These are phyloP conservation scores for Drosophila yakuba DNA, from an alignment of 1,140 invertebrate species.

Conservation along the genomic window DNA sequence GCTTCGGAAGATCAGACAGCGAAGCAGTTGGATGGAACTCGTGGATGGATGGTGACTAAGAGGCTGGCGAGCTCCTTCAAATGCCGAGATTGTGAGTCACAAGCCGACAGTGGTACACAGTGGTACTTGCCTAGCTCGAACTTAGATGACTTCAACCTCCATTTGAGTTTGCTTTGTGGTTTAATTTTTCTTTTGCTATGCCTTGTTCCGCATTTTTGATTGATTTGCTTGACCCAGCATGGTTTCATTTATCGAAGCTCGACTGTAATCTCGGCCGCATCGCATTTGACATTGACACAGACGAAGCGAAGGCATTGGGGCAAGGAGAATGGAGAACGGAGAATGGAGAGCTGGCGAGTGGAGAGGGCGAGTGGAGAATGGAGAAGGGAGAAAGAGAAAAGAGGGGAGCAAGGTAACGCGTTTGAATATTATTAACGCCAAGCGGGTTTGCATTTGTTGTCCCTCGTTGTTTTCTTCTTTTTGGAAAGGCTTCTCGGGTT, in stretches of 20 bases:
- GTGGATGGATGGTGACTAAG: slow-evolving; percentile 10
- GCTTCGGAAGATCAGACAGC: background rate
- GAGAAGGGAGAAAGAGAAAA: slow-evolving; percentile 1
- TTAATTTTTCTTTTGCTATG: too few relatives aligned
- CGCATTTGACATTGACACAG: slow-evolving; percentile 51
- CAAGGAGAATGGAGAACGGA: slow-evolving; percentile 25
- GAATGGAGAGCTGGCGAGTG: background rate
- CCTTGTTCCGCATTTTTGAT: too few relatives aligned
- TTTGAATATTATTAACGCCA: slow-evolving; percentile 36
- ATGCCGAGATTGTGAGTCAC: slow-evolving; percentile 29
- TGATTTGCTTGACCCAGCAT: background rate
- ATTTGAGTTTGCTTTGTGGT: too few relatives aligned
- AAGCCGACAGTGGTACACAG: slow-evolving; percentile 2
- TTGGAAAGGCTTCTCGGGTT: slow-evolving; percentile 23
- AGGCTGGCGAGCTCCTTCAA: background rate
- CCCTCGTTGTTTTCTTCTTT: background rate
- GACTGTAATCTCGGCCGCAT: slow-evolving; percentile 29
- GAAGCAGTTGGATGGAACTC: background rate
- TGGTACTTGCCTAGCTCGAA: background rate
- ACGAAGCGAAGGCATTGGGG: slow-evolving; percentile 31
- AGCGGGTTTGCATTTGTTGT: slow-evolving; percentile 9
- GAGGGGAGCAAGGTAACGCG: slow-evolving; percentile 23
- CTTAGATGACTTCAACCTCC: background rate
- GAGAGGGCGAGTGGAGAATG: slow-evolving; percentile 11
- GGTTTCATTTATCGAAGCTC: background rate